Evolutionary conservation across 2,888 invertebrate genomes (phyloP), one percentile per base, ranked within the genome.

Genomic region (Amiota mariae): DNA sequence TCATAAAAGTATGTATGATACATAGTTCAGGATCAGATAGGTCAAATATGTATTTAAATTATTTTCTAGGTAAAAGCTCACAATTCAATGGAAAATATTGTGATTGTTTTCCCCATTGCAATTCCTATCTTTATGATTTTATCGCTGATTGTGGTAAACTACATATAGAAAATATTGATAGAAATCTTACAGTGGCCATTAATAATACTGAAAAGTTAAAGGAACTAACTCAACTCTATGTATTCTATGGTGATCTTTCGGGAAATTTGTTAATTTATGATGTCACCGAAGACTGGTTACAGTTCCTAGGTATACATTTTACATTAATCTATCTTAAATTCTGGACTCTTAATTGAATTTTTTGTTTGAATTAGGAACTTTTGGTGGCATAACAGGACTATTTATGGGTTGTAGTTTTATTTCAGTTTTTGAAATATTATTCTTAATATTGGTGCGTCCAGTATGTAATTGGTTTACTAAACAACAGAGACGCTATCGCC

Each of bases 351-450:
- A 51, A 64, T 72, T 76, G 54, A 63, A 64, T 61, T 46, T 15
- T 36, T 13, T 1, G 9, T 82, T 82, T 91, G 4, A 18, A 91
- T 79, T 90, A 94, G 94, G 94, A 75, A 92, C 93, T 1, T 93
- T 94, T 79, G 94, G 94, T 0, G 94, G 94, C 67, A 91, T 94
- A 2, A 90, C 94, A 0, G 93, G 94, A 46, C 89, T 94, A 15
- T 93, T 94, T 89, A 91, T 93, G 63, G 94, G 94, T 10, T 94
- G 94, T 84, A 94, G 94, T 68, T 90, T 94, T 12, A 92, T 94
- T 78, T 92, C 94, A 0, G 92, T 91, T 8, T 92, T 94, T 71
- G 94, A 94, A 86, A 81, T 93, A 24, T 79, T 94, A 47, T 91
- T 88, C 77, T 88, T 88, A 24, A 75, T 82, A n/a, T 82, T 85